Conservation (phyloP, 1,140 invertebrate genomes). For the Pseudomyrmex cubaensis region DNA sequence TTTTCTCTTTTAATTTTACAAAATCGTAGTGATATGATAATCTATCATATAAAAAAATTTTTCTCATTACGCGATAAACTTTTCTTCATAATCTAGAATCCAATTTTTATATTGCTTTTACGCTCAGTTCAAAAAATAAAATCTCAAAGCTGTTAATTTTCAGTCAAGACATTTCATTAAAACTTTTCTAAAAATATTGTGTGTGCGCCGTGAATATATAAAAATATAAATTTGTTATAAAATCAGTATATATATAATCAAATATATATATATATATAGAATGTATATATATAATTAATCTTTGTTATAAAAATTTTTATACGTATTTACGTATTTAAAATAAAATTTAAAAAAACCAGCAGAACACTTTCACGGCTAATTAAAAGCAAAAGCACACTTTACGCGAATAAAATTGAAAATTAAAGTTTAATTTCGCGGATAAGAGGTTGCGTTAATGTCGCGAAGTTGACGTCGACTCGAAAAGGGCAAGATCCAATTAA, state of each 20-base stretch:
- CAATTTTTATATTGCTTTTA: neutral
- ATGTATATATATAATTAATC: no score
- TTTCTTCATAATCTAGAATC: neutral
- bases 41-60: neutral
- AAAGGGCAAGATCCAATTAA: neutral
- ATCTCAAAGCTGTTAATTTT: neutral
- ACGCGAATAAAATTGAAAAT: neutral
- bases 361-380: neutral
- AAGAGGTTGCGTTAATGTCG: neutral
- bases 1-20: no score
- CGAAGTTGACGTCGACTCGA: neutral
- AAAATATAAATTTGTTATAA: neutral
- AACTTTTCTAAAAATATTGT: neutral
- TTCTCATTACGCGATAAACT: neutral
- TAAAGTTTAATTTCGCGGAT: neutral
- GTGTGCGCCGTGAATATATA: neutral
- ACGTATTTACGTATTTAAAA: no score
- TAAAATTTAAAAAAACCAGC: neutral
- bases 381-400: neutral
- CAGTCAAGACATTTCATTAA: slow-evolving; percentile 6
- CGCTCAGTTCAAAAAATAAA: neutral
- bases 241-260: no score
- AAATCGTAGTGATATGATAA: no score
- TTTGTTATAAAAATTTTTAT: neutral
- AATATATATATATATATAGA: no score